These are phyloP conservation scores for Zosterops japonicus DNA, from an alignment of 2,113 vertebrate species.

Conservation along the genomic window DNA sequence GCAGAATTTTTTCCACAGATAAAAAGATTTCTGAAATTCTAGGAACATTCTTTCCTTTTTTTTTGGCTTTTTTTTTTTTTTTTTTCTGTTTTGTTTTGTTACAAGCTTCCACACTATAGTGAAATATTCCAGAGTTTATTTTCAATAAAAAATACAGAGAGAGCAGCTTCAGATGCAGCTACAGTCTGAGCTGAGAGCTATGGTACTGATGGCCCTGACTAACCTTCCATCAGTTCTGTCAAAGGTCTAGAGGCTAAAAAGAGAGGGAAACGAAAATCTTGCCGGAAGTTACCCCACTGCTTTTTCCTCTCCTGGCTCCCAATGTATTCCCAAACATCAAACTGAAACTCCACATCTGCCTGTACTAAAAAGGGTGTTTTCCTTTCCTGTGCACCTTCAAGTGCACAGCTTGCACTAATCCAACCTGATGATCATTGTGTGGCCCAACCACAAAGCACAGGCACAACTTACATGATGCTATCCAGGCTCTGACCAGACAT, in stretches of 20 bases:
- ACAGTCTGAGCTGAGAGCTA: neutral
- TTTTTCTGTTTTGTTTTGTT: neutral
- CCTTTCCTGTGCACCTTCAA: neutral
- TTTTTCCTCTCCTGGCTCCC: neutral
- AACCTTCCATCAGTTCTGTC: neutral
- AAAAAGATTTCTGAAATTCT: neutral
- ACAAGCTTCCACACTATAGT: neutral
- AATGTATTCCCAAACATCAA: neutral
- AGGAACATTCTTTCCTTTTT: neutral
- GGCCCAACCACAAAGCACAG: neutral
- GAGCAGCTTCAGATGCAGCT: neutral
- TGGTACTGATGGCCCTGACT: neutral
- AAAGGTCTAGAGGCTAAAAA: neutral
- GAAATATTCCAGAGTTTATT: neutral
- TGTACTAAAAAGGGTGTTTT: neutral
- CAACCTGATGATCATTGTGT: neutral
- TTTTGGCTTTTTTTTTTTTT: neutral
- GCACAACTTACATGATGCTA: rapidly evolving
- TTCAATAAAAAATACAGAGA: neutral
- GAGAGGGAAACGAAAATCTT: neutral
- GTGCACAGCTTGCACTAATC: neutral
- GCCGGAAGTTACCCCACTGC: neutral
- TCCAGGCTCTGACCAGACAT: neutral
- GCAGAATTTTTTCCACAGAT: neutral
- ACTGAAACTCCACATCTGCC: neutral